Conservation (phyloP, 1,140 invertebrate genomes). For the Muscidifurax raptorellus region DNA sequence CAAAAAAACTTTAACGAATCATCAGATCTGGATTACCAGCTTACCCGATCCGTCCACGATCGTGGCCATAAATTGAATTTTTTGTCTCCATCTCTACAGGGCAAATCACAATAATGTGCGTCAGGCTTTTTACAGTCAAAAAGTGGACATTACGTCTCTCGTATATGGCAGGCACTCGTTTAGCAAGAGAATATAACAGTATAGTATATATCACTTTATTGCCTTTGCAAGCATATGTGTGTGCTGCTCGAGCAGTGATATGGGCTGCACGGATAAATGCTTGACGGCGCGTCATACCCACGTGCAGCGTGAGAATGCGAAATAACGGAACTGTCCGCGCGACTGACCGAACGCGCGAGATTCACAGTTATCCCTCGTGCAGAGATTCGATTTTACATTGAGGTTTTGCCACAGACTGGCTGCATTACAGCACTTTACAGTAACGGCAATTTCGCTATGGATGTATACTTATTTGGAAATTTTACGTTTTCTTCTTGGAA, state of each 20-base stretch:
- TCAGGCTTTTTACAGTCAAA: background rate
- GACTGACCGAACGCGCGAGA: background rate
- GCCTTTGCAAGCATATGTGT: too few relatives aligned
- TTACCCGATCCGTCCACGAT: background rate
- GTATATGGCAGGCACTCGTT: too few relatives aligned
- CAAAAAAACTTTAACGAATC: background rate
- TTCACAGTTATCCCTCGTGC: constrained; percentile 34
- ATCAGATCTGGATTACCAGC: background rate
- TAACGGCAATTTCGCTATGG: constrained; percentile 8
- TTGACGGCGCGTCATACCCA: too few relatives aligned
- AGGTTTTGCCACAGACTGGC: background rate
- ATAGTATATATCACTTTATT: too few relatives aligned
- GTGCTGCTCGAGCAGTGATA: background rate
- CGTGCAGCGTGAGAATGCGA: constrained; percentile 9
- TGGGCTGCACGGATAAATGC: background rate
- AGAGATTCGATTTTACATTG: constrained; percentile 3
- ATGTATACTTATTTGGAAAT: too few relatives aligned
- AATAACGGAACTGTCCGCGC: background rate
- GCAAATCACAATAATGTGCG: background rate
- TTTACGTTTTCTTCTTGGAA: background rate
- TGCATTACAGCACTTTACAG: background rate
- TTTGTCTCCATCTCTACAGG: background rate
- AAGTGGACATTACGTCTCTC: too few relatives aligned
- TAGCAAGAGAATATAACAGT: too few relatives aligned
- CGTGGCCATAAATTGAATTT: background rate